Base-by-base conservation (phyloP, 2,888 invertebrate genomes). In the Nebria brevicollis region DNA sequence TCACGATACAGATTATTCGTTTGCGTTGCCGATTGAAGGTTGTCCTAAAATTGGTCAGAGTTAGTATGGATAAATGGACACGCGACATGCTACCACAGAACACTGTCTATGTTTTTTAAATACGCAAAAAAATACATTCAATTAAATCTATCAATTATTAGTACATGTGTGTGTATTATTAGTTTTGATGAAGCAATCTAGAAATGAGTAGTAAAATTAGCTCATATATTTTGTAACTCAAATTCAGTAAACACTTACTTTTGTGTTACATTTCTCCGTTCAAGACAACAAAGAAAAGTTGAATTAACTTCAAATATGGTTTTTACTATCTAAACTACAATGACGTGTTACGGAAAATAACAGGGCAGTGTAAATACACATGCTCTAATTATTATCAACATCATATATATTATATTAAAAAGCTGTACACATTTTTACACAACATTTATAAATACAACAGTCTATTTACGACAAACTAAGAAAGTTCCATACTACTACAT, bases 1-100 rank as follows among this genome's bases (percentile, higher is more conserved):
- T 94, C 94, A 86, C 94, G 92, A 89, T 96, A 96, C 0, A 95
- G 94, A 88, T 95, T 95, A 83, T 91, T 91, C 84, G 90, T 90
- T 83, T 83, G 85, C 11, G 84, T 81, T 34, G 84, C 77, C 20
- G 83, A 83, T 66, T 83, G 85, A 34, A 70, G 34, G 70, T 70
- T 70, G 26, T 80, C 80, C 80, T 80, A 80, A 75, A 80, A 80
- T 54, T 79, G 25, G 72, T 70, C 41, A 77, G 41, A 72, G 80
- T 75, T 80, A 80, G 70, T 80, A 75, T 54, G 54, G 13, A 8
- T 54, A 54, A 54, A 54, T 54, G 54, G 54, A 54, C 54, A 54
- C 54, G 54, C 54, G 54, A 54, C 54, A 54, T 54, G 54, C 54
- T 54, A 54, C 54, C 54, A 54, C 54, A 54, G 54, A 54, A 54